Evolutionary conservation across 2,113 vertebrate species (phyloP), one percentile per base, ranked within the genome.

Genomic region (Meleagris gallopavo): DNA sequence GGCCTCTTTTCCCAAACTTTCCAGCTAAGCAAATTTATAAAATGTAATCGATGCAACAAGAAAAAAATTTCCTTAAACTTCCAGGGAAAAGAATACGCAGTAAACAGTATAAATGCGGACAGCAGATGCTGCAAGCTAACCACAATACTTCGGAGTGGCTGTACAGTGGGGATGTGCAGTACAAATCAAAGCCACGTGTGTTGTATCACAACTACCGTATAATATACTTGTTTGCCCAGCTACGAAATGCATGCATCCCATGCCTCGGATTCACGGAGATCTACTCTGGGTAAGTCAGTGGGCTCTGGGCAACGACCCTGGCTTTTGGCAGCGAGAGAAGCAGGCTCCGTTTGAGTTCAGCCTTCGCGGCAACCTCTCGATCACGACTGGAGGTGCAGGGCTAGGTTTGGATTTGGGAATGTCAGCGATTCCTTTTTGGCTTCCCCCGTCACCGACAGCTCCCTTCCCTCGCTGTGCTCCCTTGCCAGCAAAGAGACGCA

Each of bases 121-220:
- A 97, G 98, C 97, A 98, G 98, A 98, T 98, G 98, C 98, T 98
- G 98, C 98, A 99, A 98, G 98, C 98, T 98, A 98, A 98, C 98
- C 98, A 99, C 98, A 98, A 98, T 98, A 98, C 98, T 98, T 98
- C 97, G 97, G 96, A 98, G 98, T 99, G 98, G 98, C 99, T 98
- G 98, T 98, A 99, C 98, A 99, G 98, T 98, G 98, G 98, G 97
- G 98, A 98, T 98, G 98, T 98, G 98, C 98, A 99, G 98, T 98
- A 99, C 98, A 98, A 98, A 98, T 98, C 98, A 98, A 98, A 98
- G 98, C 98, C 98, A 98, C 98, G 87, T 98, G 98, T 99, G 98
- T 99, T 99, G 99, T 99, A 99, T 99, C 99, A 99, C 99, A 99
- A 99, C 98, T 99, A 99, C 98, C 98, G 98, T 98, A 98, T 98